These are phyloP conservation scores for Scolopax bukidnonensis DNA, from an alignment of 2,797 vertebrate species.

Conservation along the genomic window DNA sequence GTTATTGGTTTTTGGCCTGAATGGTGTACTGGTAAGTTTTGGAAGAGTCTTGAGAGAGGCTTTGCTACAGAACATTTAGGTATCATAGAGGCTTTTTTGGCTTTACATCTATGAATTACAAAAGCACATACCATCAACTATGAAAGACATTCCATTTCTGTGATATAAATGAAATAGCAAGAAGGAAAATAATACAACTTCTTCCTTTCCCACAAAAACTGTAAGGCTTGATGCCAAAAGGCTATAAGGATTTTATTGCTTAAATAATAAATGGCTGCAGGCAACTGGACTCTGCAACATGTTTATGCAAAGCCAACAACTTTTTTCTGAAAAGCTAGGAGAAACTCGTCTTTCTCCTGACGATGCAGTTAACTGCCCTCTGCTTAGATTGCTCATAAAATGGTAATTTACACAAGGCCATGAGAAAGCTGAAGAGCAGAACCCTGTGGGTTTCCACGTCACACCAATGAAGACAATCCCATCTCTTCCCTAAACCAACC, in stretches of 20 bases:
- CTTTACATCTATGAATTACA: constrained; percentile 15
- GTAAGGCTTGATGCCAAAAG: constrained; percentile 24
- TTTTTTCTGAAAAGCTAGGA: background rate
- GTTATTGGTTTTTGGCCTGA: background rate
- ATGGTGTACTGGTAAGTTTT: background rate
- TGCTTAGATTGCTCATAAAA: constrained; percentile 20
- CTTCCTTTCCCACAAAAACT: constrained; percentile 40
- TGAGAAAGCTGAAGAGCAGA: constrained; percentile 32
- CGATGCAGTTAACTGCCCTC: background rate
- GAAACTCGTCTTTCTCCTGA: background rate
- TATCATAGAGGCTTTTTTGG: background rate
- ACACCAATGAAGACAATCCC: background rate
- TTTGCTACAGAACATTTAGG: background rate
- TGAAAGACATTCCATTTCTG: constrained; percentile 57
- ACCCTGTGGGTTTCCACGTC: background rate
- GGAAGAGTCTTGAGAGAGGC: background rate
- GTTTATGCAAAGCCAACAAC: constrained; percentile 39
- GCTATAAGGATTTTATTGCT: constrained; percentile 42
- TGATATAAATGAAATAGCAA: constrained; percentile 50
- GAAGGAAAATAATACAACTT: constrained; percentile 10
- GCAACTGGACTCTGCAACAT: constrained; percentile 27
- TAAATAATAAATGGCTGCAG: constrained; percentile 31
- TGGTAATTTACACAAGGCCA: constrained; percentile 11
- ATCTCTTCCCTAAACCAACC: background rate
- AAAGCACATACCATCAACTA: background rate